Evolutionary conservation across 1,140 invertebrate genomes (phyloP), one percentile per base, ranked within the genome.

Genomic region (Trichoplusia ni): DNA sequence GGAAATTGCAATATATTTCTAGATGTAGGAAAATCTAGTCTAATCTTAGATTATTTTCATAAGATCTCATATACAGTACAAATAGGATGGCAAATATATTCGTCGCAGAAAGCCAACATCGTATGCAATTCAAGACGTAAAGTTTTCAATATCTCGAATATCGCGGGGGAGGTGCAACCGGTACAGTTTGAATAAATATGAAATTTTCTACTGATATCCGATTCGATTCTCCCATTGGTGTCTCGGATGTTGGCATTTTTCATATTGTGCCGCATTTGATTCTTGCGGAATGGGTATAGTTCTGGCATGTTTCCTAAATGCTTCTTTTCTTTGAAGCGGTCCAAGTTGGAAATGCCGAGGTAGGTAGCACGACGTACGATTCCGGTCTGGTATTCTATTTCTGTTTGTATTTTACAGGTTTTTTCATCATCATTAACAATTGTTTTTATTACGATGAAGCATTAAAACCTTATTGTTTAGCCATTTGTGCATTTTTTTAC

Each of bases 131-230:
- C 40, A 44, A 42, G 53, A 27, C 56, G 44, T 59, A 61, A 67
- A 67, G 56, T 67, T 60, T 67, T 53, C 64, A 67, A 67, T 67
- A 67, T 67, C 37, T 35, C 1, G 14, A 31, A 53, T 37, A 56
- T 64, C 51, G 49, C 37, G 44, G 8, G 8, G 19, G 27, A 61
- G 56, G 56, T 60, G 56, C 27, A 64, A 53, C 35, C 46, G 29
- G 46, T 61, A 60, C 58, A 63, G 64, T 67, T 71, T 67, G 69
- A 60, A 71, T 67, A 71, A 67, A 71, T 71, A 71, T 71, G 56
- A 67, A 71, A 67, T 67, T 64, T 64, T 64, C 69, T 35, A 64
- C 40, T 67, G 69, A 67, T 67, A 71, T 71, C 64, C 58, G 64
- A 71, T 71, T 71, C 53, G 54, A 71, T 67, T 71, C 47, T 29